phyloP scores from a whole-genome alignment of 2,113 vertebrate species.

The Pollimyrus isidori region DNA sequence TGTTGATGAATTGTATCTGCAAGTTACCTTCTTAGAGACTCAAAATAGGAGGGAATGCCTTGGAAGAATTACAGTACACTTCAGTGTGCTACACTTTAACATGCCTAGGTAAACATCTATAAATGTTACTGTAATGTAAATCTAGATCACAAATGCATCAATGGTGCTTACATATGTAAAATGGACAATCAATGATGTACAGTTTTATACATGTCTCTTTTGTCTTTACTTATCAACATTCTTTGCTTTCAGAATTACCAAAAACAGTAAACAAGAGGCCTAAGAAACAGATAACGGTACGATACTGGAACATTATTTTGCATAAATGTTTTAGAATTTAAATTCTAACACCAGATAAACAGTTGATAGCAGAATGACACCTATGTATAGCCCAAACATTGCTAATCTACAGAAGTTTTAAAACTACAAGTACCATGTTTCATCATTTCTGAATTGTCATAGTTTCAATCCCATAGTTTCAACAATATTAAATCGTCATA shows the following conservation, averaged over 20 bases:
- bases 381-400: not conserved
- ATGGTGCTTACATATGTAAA: not conserved
- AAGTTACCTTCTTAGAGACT: not conserved
- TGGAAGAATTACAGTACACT: not conserved
- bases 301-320: not conserved
- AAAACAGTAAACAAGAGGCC: constrained; percentile 43
- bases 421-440: not conserved
- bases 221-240: not conserved
- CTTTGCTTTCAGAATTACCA: constrained; percentile 46
- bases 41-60: not conserved
- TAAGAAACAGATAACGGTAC: constrained; percentile 52
- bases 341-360: not conserved
- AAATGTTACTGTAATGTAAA: not conserved
- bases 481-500: not conserved
- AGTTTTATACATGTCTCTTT: not conserved
- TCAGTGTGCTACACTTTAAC: not conserved
- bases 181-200: not conserved
- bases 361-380: not conserved
- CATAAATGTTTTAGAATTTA: not conserved
- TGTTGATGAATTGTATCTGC: not conserved
- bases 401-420: not conserved
- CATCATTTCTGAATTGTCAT: not conserved
- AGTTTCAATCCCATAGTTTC: not conserved
- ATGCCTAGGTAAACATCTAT: not conserved
- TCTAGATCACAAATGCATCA: not conserved